Evolutionary conservation across 2,113 vertebrate genomes (phyloP).

Genomic region (Takifugu bimaculatus): DNA sequence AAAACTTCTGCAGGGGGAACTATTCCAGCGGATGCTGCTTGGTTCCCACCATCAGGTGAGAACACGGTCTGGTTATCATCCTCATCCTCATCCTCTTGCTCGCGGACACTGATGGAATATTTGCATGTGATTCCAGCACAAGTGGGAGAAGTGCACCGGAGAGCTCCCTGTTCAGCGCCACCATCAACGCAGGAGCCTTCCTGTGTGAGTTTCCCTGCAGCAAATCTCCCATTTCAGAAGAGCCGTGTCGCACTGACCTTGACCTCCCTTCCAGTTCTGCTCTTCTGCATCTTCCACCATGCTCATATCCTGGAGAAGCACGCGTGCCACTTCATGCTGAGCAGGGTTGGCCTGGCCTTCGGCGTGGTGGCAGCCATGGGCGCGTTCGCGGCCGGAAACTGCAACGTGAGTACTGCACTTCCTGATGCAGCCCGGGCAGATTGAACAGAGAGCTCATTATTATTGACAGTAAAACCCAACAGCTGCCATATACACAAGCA

Average conservation of each 20-base stretch:
- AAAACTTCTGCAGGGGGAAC: conserved; percentile 60
- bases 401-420: conserved; percentile 68
- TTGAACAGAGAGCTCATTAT: background rate
- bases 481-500: conserved; percentile 26
- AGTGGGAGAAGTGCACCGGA: conserved; percentile 70
- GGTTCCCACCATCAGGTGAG: conserved; percentile 75
- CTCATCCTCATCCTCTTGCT: background rate
- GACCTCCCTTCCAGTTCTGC: conserved; percentile 60
- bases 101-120: background rate
- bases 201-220: conserved; percentile 67
- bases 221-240: background rate
- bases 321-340: conserved; percentile 48
- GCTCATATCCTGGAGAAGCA: conserved; percentile 73
- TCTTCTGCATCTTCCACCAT: conserved; percentile 75
- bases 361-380: conserved; percentile 64
- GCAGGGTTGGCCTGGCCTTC: conserved; percentile 60
- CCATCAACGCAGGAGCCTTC: conserved; percentile 69
- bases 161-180: conserved; percentile 74
- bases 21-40: conserved; percentile 58
- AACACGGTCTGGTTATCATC: background rate
- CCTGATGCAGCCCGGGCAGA: too few species aligned
- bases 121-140: conserved; percentile 47
- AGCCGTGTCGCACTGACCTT: background rate
- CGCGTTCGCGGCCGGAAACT: conserved; percentile 74
- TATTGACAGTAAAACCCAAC: conserved; percentile 3